These are phyloP conservation scores for Stictonetta naevosa DNA, from an alignment of 2,113 vertebrate species.

Conservation along the genomic window DNA sequence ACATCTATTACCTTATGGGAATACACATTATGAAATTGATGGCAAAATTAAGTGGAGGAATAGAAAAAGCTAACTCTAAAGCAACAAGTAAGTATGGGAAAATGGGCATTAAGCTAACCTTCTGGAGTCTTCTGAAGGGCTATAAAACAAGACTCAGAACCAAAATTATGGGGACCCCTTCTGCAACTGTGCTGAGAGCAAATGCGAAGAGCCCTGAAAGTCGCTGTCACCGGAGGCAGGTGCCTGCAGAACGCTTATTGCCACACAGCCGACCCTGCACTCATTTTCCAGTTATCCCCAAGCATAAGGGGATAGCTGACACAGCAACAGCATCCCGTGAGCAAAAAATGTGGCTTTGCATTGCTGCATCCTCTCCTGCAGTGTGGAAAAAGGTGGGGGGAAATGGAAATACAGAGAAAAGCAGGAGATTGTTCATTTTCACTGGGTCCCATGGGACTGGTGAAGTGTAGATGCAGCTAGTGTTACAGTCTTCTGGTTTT, in stretches of 20 bases:
- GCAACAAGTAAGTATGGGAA: not conserved
- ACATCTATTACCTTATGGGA: not conserved
- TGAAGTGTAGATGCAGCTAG: not conserved
- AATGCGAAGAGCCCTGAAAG: not conserved
- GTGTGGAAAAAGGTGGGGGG: not conserved
- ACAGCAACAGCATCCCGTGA: no score
- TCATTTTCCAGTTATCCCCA: no score
- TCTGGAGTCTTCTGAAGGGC: not conserved
- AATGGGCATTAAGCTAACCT: not conserved
- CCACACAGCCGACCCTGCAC: not conserved
- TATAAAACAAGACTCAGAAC: not conserved
- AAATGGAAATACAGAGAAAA: conserved; percentile 5
- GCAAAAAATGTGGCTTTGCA: no score
- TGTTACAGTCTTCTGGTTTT: not conserved
- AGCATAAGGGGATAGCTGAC: no score
- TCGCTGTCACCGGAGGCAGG: not conserved
- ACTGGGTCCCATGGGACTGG: not conserved
- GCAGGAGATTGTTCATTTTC: not conserved
- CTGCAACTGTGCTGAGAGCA: not conserved
- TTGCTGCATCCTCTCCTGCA: not conserved
- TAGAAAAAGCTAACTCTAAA: not conserved
- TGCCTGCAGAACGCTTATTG: not conserved
- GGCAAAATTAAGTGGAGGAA: not conserved
- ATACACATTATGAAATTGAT: not conserved
- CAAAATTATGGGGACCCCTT: not conserved